phyloP scores from a whole-genome alignment of 2,888 invertebrate genomes.

The Oegoconia quadripuncta region DNA sequence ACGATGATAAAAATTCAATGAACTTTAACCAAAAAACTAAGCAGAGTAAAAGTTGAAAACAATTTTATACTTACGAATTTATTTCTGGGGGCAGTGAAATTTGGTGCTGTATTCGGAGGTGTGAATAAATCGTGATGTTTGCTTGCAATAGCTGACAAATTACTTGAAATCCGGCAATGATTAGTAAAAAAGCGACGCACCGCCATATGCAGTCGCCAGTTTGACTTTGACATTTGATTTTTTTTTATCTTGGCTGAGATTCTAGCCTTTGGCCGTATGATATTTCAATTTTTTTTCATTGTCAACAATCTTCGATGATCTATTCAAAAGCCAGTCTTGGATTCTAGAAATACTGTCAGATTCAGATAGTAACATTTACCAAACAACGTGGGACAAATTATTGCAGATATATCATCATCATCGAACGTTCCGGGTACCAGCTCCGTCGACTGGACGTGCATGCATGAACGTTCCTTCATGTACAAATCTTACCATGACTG shows the following conservation, averaged over 20 bases:
- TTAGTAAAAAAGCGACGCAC: constrained; percentile 71
- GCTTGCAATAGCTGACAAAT: constrained; percentile 46
- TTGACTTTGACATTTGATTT: constrained; percentile 45
- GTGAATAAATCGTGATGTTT: constrained; percentile 32
- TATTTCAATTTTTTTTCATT: too few species aligned
- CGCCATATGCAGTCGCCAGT: constrained; percentile 55
- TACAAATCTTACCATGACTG: too few species aligned
- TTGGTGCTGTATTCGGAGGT: constrained; percentile 19
- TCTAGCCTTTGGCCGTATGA: too few species aligned
- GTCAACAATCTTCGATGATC: too few species aligned
- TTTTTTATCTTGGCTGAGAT: constrained; percentile 2
- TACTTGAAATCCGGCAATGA: constrained; percentile 64
- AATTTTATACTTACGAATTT: constrained; percentile 36
- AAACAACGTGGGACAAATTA: too few species aligned
- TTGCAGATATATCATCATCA: too few species aligned
- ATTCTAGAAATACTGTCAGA: too few species aligned
- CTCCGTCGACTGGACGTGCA: too few species aligned
- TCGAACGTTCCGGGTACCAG: too few species aligned
- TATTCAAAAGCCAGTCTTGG: too few species aligned
- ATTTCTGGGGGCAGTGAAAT: constrained; percentile 23
- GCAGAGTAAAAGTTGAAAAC: neutral
- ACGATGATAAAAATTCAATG: neutral
- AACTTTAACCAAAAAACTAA: neutral
- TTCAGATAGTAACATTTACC: too few species aligned
- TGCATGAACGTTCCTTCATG: too few species aligned